Conservation (phyloP, 2,797 vertebrate species). For the Phoeniculus purpureus region DNA sequence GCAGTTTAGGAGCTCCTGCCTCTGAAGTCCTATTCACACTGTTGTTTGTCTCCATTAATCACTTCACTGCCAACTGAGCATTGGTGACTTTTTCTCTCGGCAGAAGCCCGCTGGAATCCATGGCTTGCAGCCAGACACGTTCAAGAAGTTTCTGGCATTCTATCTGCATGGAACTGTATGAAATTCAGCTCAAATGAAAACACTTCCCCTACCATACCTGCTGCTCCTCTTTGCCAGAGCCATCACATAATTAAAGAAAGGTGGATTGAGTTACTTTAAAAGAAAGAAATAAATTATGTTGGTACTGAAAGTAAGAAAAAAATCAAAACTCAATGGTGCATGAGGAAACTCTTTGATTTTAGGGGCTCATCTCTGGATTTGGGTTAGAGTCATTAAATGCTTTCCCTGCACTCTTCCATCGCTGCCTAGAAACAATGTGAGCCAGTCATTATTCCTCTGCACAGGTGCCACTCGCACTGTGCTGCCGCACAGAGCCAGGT, state of each 20-base stretch:
- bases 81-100: conserved; percentile 58
- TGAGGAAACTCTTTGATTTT: conserved; percentile 18
- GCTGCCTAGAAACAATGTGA: conserved; percentile 5
- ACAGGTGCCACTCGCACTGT: conserved; percentile 4
- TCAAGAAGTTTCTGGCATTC: conserved; percentile 92
- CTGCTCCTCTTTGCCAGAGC: conserved; percentile 15
- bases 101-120: conserved; percentile 90
- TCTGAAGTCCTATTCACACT: conserved; percentile 23
- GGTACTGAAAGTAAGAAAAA: conserved; percentile 24
- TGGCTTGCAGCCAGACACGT: conserved; percentile 89
- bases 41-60: conserved; percentile 59
- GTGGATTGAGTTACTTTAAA: conserved; percentile 38
- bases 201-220: conserved; percentile 25
- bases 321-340: neutral
- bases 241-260: neutral
- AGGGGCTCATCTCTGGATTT: neutral
- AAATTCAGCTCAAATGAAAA: conserved; percentile 59
- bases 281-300: conserved; percentile 33
- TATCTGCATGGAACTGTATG: conserved; percentile 88
- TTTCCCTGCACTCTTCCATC: neutral
- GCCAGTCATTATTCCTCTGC: conserved; percentile 18
- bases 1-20: neutral
- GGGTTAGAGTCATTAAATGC: conserved; percentile 2
- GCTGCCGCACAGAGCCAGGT: conserved; percentile 30
- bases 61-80: conserved; percentile 59